Evolutionary conservation across 2,113 vertebrate species (phyloP), one percentile per base, ranked within the genome.

Genomic region (Lampris megalopsis): DNA sequence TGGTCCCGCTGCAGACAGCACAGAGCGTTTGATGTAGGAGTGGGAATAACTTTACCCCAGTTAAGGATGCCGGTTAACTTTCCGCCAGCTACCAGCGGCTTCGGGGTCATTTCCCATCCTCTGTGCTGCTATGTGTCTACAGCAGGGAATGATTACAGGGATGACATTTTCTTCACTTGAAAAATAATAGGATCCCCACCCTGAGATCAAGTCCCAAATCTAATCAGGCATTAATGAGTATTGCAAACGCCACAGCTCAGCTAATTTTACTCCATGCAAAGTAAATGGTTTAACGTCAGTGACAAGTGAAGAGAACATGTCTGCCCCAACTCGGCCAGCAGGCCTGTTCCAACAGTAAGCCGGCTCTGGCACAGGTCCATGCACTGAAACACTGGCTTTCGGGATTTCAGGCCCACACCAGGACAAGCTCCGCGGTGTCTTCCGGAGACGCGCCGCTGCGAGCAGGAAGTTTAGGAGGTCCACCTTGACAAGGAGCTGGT

Each of bases 201-300:
- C 53, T 5, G 8, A 71, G 63, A 75, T 84, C 71, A 82, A 74
- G 86, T 84, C 81, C 78, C 80, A 76, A 73, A 89, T 80, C 80
- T 79, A 78, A 91, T 91, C 78, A 83, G 56, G 79, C 88, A 92
- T 83, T 79, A 75, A 83, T 83, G 76, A 73, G 36, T 52, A 63
- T 47, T 38, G 64, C 56, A 53, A 79, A 73, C 61, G 76, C 13
- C 13, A 58, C 13, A 64, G 72, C 63, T 70, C 40, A 1, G 48
- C 64, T 68, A n/a, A 88, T 75, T 83, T 67, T 8, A 60, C 13
- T 50, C 78, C 0, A 1, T 58, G 50, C 75, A 40, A 48, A 7
- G 0, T 0, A 24, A 24, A 24, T 24, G 24, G 24, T 24, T 24
- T 24, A 24, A 24, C 24, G 24, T 24, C 24, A 24, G 24, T 24